Percentiles rank a stretch among this genome's conserved stretches.
phyloP scores from a whole-genome alignment of 2,797 vertebrate species.

The Esox masquinongy region DNA sequence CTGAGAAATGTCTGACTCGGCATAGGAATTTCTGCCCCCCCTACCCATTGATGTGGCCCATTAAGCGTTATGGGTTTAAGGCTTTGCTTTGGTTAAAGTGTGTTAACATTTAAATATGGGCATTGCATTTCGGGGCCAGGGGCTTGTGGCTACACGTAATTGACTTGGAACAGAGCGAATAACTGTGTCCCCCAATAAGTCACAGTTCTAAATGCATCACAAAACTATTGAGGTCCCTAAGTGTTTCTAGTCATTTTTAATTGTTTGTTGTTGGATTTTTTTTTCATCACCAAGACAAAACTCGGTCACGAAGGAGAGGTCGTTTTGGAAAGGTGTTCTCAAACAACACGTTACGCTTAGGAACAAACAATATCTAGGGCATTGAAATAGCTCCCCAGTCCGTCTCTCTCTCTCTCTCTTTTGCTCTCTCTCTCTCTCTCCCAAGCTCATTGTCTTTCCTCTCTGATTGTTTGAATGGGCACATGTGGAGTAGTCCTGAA shows the following conservation, averaged over 20 bases:
- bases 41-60: constrained; percentile 41
- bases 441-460: not conserved
- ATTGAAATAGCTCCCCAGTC: not conserved
- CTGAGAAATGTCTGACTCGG: constrained; percentile 21
- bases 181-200: constrained; percentile 31
- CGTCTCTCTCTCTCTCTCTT: not conserved
- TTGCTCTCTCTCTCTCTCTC: not conserved
- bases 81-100: constrained; percentile 62
- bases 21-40: constrained; percentile 29
- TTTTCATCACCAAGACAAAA: constrained; percentile 49
- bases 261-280: constrained; percentile 52
- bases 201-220: constrained; percentile 31
- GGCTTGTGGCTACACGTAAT: constrained; percentile 44
- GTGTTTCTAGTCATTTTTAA: constrained; percentile 50
- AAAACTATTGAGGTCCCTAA: constrained; percentile 41
- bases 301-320: constrained; percentile 27
- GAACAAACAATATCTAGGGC: not conserved
- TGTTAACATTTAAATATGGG: constrained; percentile 60
- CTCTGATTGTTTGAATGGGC: not conserved
- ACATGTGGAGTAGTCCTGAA: not conserved
- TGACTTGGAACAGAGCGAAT: constrained; percentile 44
- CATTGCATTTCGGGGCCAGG: constrained; percentile 39
- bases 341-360: not conserved
- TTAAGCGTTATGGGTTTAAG: constrained; percentile 56
- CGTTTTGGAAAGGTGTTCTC: not conserved